Evolutionary conservation across 2,888 invertebrate genomes (phyloP), one percentile per base, ranked within the genome.

Genomic region (Tigriopus californicus): DNA sequence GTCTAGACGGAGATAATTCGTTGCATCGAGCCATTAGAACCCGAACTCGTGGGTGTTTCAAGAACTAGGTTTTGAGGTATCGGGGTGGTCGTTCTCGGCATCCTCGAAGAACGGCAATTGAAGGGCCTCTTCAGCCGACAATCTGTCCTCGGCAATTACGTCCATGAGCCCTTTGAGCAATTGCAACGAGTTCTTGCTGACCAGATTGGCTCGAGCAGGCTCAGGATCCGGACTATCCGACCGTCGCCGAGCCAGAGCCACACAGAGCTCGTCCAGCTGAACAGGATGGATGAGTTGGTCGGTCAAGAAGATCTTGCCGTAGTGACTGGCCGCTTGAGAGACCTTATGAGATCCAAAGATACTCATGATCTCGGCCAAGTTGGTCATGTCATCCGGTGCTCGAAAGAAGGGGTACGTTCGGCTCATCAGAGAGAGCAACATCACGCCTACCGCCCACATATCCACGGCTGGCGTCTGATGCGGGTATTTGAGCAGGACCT

Each of bases 401-500:
- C 83, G 80, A 70, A 90, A 85, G 71, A 90, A 83, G 57, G 87
- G 87, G 73, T 85, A 86, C 12, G 86, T 80, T 47, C 80, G 80
- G 65, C 83, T 82, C 42, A 90, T 74, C 64, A 86, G 76, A 56
- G 81, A 80, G 5, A 85, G 73, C 68, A 90, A 78, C 65, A 90
- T 86, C 55, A 90, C 82, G 61, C 90, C 90, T 48, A 80, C 79
- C 54, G 90, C 85, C 90, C 91, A 91, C 66, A 86, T 76, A 73
- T 91, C 91, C 64, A 91, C 84, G 62, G 84, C 79, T 66, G 85
- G 82, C 41, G 82, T 81, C 74, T 91, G 91, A 62, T 79, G 74
- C n/a, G 79, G 74, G 69, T 79, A 80, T 72, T 86, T 86, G 40
- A 90, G 74, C 64, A 86, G 71, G 65, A 86, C 85, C 74, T 87